Evolutionary conservation across 2,888 invertebrate genomes (phyloP).

Genomic region (Tiphia femorata): DNA sequence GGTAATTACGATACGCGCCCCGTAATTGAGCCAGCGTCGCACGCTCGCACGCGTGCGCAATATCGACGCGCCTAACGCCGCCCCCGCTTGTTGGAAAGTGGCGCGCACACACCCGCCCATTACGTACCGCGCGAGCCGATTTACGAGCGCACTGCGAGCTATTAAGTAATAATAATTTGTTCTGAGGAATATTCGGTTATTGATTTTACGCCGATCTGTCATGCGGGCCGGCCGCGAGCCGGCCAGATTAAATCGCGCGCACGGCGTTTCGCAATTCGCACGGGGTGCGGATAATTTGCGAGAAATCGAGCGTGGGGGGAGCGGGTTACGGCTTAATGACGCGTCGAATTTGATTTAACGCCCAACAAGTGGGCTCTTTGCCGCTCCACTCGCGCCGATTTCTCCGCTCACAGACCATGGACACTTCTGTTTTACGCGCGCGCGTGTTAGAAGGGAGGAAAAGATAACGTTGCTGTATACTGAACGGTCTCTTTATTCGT

Average conservation of each 20-base stretch:
- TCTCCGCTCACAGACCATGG: no score
- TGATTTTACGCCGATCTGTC: conserved; percentile 44
- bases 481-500: no score
- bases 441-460: no score
- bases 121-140: conserved; percentile 17
- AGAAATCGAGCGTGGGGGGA: not conserved
- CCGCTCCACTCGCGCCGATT: no score
- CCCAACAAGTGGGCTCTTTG: no score
- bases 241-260: not conserved
- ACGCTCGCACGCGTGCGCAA: conserved; percentile 21
- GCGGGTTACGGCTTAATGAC: not conserved
- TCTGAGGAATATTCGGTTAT: conserved; percentile 40
- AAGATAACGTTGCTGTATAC: no score
- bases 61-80: conserved; percentile 2
- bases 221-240: conserved; percentile 14
- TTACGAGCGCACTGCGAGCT: conserved; percentile 23
- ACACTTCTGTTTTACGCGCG: no score
- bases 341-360: no score
- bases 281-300: not conserved
- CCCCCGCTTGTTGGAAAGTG: not conserved
- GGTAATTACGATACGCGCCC: conserved; percentile 44
- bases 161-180: conserved; percentile 51
- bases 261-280: not conserved
- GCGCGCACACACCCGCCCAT: not conserved
- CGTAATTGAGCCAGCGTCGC: conserved; percentile 48